phyloP scores from a whole-genome alignment of 1,140 invertebrate species.

The Drosophila athabasca region DNA sequence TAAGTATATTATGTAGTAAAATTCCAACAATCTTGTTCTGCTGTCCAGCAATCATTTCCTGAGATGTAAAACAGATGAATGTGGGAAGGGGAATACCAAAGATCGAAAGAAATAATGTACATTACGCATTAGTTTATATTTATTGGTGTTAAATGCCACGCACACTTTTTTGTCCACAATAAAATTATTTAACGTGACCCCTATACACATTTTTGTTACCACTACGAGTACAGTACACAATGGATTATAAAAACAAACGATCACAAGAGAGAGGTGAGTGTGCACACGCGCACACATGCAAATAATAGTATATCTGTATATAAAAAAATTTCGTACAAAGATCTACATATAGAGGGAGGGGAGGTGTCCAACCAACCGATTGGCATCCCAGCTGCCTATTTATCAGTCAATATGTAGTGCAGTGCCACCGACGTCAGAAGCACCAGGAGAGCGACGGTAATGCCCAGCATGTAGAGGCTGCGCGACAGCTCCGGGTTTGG shows the following conservation, averaged over 20 bases:
- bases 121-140: conserved; percentile 48
- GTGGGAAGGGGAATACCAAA: conserved; percentile 14
- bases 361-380: conserved; percentile 1
- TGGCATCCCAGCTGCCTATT: conserved; percentile 22
- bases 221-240: conserved; percentile 72
- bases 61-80: not conserved
- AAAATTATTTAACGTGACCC: conserved; percentile 78
- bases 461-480: conserved; percentile 76
- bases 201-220: conserved; percentile 54
- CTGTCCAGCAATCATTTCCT: not conserved
- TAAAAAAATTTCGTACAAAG: conserved; percentile 49
- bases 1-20: no score
- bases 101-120: conserved; percentile 30
- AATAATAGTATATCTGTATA: conserved; percentile 58
- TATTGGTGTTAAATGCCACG: conserved; percentile 73
- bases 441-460: conserved; percentile 69
- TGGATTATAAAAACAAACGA: conserved; percentile 75
- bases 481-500: conserved; percentile 71
- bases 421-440: conserved; percentile 66
- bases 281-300: conserved; percentile 46
- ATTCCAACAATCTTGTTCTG: not conserved
- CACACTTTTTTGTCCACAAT: conserved; percentile 70
- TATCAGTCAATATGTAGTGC: conserved; percentile 59
- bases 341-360: conserved; percentile 23
- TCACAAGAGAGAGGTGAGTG: conserved; percentile 64